Base-by-base conservation (phyloP, 1,140 invertebrate genomes). In the Acromyrmex echinatior region DNA sequence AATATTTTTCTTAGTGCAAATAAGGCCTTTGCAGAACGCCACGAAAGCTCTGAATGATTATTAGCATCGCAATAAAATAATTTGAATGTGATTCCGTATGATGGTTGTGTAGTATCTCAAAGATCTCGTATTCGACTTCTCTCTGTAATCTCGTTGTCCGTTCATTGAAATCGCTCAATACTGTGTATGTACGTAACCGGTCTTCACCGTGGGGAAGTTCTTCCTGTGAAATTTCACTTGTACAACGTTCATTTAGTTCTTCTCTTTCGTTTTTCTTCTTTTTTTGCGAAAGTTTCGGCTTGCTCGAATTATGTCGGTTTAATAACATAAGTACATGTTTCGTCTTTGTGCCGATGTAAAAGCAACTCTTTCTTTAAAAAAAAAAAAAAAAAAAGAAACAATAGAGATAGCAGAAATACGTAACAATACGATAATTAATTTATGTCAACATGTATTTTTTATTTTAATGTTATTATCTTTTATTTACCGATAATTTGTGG, bases 161-260 rank as follows among this genome's bases (percentile, higher is more conserved):
- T 68, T 73, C 56, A 84, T 62, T 51, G 56, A 84, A 84, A 28
- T 84, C 80, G 25, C 68, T 74, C 68, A 60, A 31, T 62, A 35
- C 25, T 16, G 25, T 21, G 25, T 35, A 45, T 12, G 51, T 39
- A 62, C 78, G 39, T 73, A 86, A 86, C 85, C 85, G 65, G 77
- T 81, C 78, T 71, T 81, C 65, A 60, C 14, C 49, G 53, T 18
- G 56, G 65, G 78, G 78, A 86, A 86, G 45, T 58, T 45, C 53
- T 51, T 80, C 25, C 35, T 35, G 14, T 63, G 45, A 86, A 86
- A 66, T 86, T 86, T 86, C 85, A 86, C 85, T 86, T 86, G 78
- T 58, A 21, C 58, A 60, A 62, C 58, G 58, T 81, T 71, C 45
- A 71, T 84, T 74, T 84, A 84, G 39, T 76, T 63, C 53, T n/a